phyloP scores from a whole-genome alignment of 2,797 vertebrate genomes.

The Gambusia yucatana region DNA sequence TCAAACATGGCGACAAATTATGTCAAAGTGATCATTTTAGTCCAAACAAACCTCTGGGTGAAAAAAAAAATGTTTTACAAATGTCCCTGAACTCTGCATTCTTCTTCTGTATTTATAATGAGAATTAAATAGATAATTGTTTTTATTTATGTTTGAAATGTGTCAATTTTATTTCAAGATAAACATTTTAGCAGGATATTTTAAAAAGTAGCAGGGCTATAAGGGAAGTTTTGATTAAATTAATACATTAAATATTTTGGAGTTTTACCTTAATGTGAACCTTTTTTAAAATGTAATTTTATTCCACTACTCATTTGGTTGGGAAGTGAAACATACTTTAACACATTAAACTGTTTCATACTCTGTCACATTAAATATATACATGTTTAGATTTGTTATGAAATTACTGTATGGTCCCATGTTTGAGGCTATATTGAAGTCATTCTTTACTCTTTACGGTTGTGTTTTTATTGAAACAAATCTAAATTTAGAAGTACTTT shows the following conservation, averaged over 20 bases:
- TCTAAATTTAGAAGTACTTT: neutral
- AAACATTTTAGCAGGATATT: neutral
- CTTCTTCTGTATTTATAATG: conserved; percentile 93
- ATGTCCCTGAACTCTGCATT: conserved; percentile 95
- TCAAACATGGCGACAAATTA: conserved; percentile 1
- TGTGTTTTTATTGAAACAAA: neutral
- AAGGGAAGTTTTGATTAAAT: neutral
- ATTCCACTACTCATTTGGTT: neutral
- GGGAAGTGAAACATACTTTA: neutral
- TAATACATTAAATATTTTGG: neutral
- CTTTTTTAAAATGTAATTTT: neutral
- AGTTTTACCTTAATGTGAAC: neutral
- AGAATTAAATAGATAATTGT: conserved; percentile 95
- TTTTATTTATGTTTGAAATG: conserved; percentile 87
- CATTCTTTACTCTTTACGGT: neutral
- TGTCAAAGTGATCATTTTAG: conserved; percentile 58
- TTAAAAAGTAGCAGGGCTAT: neutral
- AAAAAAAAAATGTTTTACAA: conserved; percentile 87
- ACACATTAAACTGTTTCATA: neutral
- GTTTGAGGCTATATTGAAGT: neutral
- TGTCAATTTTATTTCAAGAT: conserved; percentile 11
- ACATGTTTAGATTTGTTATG: neutral
- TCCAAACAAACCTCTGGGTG: conserved; percentile 75
- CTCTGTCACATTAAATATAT: neutral
- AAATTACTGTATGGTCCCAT: neutral